A percentile compares a stretch with the other conserved stretches of the same genome.
These are phyloP conservation scores for Acrocephalus kingi DNA, from an alignment of 2,113 vertebrate genomes.

Conservation along the genomic window DNA sequence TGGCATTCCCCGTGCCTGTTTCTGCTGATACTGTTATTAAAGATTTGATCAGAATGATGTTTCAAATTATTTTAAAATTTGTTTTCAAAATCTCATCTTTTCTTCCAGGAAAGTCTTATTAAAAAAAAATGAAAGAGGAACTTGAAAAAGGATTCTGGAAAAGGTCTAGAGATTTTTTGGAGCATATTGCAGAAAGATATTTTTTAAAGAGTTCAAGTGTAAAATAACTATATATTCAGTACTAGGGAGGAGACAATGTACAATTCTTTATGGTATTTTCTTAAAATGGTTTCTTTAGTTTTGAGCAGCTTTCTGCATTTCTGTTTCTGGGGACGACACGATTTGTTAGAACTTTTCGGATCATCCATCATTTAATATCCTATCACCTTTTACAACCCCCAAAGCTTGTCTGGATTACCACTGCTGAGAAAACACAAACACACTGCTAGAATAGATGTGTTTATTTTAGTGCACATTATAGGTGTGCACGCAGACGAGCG, in stretches of 20 bases:
- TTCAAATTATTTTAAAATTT: conserved; percentile 6
- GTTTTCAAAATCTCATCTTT: not conserved
- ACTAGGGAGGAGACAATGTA: not conserved
- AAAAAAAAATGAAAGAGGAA: not conserved
- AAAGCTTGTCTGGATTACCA: not conserved
- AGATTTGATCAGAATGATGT: conserved; percentile 16
- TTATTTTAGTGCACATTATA: conserved; percentile 31
- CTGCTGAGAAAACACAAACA: not conserved
- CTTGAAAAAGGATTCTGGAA: not conserved
- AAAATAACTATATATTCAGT: not conserved
- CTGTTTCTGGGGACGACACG: not conserved
- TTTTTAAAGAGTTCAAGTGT: not conserved
- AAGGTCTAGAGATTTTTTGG: not conserved
- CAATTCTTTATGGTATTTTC: not conserved
- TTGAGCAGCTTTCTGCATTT: not conserved
- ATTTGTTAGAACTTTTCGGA: not conserved
- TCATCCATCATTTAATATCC: not conserved
- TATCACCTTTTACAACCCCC: not conserved
- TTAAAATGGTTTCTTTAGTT: conserved; percentile 19
- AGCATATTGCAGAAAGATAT: not conserved
- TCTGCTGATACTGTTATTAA: conserved; percentile 25
- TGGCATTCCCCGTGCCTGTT: not conserved
- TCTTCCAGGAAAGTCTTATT: not conserved
- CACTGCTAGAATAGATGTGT: not conserved
- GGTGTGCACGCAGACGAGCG: not conserved